Evolutionary conservation across 2,797 vertebrate species (phyloP), one percentile per base, ranked within the genome.

Genomic region (Melanotaenia nigrans): DNA sequence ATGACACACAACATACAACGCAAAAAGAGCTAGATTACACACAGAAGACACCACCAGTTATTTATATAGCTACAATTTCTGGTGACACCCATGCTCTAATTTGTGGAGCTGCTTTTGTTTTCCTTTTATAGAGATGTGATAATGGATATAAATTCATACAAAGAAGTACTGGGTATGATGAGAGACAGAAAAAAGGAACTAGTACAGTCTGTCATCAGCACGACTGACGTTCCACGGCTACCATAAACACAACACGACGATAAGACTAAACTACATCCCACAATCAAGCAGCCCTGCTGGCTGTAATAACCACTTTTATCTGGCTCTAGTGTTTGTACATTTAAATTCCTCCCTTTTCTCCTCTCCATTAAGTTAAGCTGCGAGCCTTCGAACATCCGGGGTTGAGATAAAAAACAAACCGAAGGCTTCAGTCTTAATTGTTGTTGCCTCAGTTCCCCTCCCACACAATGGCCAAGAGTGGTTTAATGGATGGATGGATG

Each of bases 211-310:
- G 51, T 83, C 77, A 77, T 89, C 65, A 86, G 60, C 60, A 38
- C 62, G 65, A 73, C 78, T 75, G 61, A 75, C 4, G 24, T 49
- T 53, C 22, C 64, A 65, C 77, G 36, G 45, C 70, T 51, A 64
- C 75, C 58, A 60, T 80, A 79, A 89, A 87, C 78, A 82, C 65
- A 75, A 74, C 77, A 65, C 25, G 65, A 62, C 13, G 47, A 81
- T 78, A 74, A 82, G 78, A 65, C 80, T 74, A 77, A 85, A 81
- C 81, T 84, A 71, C 74, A 86, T 88, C 83, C 87, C 80, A 75
- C 84, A 77, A 78, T 79, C 69, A 82, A 76, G 70, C 59, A 71
- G 76, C 58, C 54, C 42, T 45, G 60, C 61, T 36, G 30, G 55
- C 67, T 40, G 56, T 84, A 85, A 88, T 78, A 77, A 77, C 82